These are phyloP conservation scores for Cetonia aurata DNA, from an alignment of 2,888 invertebrate species.

Conservation along the genomic window DNA sequence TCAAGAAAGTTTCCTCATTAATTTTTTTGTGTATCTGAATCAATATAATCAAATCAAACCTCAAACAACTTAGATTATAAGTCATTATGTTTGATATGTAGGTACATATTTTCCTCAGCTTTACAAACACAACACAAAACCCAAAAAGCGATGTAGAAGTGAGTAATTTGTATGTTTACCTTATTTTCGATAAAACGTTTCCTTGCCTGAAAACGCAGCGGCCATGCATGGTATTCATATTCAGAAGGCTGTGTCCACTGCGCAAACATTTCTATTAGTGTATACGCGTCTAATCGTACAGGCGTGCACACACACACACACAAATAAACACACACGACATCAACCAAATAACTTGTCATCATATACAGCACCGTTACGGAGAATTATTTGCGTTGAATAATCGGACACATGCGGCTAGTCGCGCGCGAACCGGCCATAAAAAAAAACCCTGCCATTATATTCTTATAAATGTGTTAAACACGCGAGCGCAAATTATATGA, in stretches of 20 bases:
- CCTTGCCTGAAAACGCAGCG: slow-evolving; percentile 1
- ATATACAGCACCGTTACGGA: slow-evolving; percentile 23
- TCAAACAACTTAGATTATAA: neutral
- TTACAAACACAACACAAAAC: slow-evolving; percentile 16
- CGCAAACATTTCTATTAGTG: slow-evolving; percentile 36
- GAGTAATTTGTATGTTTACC: slow-evolving; percentile 23
- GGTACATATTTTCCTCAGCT: neutral
- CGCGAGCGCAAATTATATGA: slow-evolving; percentile 26
- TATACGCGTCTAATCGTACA: slow-evolving; percentile 20
- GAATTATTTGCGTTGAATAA: slow-evolving; percentile 21
- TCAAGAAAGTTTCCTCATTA: no score
- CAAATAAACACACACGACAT: neutral
- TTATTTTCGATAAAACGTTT: slow-evolving; percentile 26
- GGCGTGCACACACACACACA: slow-evolving; percentile 3
- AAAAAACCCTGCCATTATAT: slow-evolving; percentile 27
- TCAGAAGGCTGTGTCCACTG: slow-evolving; percentile 21
- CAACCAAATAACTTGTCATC: slow-evolving; percentile 33
- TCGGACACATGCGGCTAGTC: slow-evolving; percentile 25
- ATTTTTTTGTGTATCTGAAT: neutral
- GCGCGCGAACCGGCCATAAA: slow-evolving; percentile 23
- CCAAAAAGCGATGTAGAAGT: slow-evolving; percentile 6
- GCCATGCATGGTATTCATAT: slow-evolving; percentile 4
- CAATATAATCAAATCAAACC: neutral
- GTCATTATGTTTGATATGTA: no score
- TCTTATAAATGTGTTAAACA: slow-evolving; percentile 37